These are phyloP conservation scores for Drepana falcataria DNA, from an alignment of 2,888 invertebrate species.

Conservation along the genomic window DNA sequence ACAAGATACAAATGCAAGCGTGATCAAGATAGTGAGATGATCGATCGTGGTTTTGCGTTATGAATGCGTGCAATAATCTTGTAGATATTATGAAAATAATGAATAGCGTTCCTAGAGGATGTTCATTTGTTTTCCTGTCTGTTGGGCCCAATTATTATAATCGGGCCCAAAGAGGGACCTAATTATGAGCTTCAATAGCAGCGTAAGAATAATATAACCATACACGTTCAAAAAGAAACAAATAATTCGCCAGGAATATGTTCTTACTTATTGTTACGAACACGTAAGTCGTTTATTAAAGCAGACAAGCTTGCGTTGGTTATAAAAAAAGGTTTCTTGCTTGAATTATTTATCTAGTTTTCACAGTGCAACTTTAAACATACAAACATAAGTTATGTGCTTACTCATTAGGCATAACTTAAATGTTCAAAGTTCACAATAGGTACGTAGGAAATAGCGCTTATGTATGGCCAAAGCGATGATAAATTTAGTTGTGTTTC, in stretches of 20 bases:
- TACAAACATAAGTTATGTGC: too few relatives aligned
- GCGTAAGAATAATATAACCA: constrained; percentile 9
- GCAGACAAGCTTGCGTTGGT: constrained; percentile 15
- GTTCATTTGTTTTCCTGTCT: constrained; percentile 12
- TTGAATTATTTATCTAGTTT: background rate
- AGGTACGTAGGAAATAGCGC: too few relatives aligned
- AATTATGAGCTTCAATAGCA: constrained; percentile 21
- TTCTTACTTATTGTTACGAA: too few relatives aligned
- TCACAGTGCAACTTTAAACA: background rate
- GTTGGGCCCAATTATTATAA: constrained; percentile 20
- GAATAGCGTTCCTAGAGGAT: constrained; percentile 18
- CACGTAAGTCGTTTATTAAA: too few relatives aligned
- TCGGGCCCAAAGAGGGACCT: constrained; percentile 18
- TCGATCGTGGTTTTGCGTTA: constrained; percentile 17
- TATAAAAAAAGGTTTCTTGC: too few relatives aligned
- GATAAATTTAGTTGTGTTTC: too few relatives aligned
- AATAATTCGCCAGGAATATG: background rate
- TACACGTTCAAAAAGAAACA: background rate
- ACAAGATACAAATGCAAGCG: constrained; percentile 19
- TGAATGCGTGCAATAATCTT: constrained; percentile 3
- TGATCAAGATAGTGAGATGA: constrained; percentile 27
- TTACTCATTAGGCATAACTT: too few relatives aligned
- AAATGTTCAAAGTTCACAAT: too few relatives aligned
- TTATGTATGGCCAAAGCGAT: too few relatives aligned
- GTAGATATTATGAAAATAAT: constrained; percentile 20